Percentiles rank a stretch among this genome's conserved stretches.
phyloP scores from a whole-genome alignment of 1,140 invertebrate genomes.

The Hermetia illucens region DNA sequence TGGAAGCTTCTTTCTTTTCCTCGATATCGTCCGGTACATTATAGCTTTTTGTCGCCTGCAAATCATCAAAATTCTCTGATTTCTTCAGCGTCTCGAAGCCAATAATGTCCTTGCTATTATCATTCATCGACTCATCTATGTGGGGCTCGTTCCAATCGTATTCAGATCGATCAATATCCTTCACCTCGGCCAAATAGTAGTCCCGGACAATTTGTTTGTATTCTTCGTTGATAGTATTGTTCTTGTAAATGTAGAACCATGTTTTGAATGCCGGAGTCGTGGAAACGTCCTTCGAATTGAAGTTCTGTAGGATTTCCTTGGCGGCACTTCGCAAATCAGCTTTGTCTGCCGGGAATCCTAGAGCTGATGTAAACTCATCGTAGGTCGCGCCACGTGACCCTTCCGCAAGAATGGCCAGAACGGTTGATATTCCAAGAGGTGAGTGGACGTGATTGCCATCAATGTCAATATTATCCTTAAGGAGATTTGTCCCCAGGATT shows the following conservation, averaged over 20 bases:
- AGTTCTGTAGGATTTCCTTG: constrained; percentile 32
- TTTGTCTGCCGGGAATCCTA: constrained; percentile 38
- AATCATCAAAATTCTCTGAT: constrained; percentile 15
- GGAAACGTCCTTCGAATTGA: constrained; percentile 35
- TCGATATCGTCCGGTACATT: constrained; percentile 12
- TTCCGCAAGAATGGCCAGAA: constrained; percentile 42
- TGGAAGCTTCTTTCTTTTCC: constrained; percentile 23
- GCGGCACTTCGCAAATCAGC: constrained; percentile 22
- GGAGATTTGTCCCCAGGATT: constrained; percentile 21
- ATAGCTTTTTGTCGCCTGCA: constrained; percentile 9
- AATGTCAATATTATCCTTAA: constrained; percentile 33
- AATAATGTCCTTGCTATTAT: constrained; percentile 25
- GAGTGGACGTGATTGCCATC: constrained; percentile 45
- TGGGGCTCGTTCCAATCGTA: constrained; percentile 21
- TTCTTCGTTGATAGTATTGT: constrained; percentile 40
- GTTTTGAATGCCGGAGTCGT: constrained; percentile 43
- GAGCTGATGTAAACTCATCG: constrained; percentile 35
- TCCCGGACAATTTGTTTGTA: constrained; percentile 40
- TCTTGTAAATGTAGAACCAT: constrained; percentile 49
- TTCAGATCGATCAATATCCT: constrained; percentile 36
- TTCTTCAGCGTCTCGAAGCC: constrained; percentile 21
- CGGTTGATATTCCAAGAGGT: constrained; percentile 42
- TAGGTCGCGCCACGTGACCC: constrained; percentile 41
- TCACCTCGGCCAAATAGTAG: constrained; percentile 42
- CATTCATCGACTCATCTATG: constrained; percentile 12